Evolutionary conservation across 2,797 vertebrate genomes (phyloP), one percentile per base, ranked within the genome.

Genomic region (Gymnothorax javanicus): DNA sequence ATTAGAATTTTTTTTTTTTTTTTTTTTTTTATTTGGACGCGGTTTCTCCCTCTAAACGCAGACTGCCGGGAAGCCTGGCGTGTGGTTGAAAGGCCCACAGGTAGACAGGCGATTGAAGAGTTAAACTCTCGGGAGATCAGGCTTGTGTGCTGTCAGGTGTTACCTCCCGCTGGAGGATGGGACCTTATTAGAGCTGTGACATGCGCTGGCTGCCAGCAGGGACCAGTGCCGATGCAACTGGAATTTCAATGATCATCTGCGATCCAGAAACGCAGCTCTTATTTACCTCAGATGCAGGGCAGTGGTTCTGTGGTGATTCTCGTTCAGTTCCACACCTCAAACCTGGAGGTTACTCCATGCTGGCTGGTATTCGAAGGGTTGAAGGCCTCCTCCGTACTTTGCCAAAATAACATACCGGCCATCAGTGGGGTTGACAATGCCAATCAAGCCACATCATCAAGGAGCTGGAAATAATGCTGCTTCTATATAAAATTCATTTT

Each of bases 241-340:
- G 54, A 84, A 87, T 87, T 77, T 84, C 83, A 87, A 87, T 84
- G 82, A 84, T 82, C 33, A 82, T 56, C 83, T 87, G 86, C 84
- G 86, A 84, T 82, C 82, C 52, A 56, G 67, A 57, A 82, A 33
- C 27, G 82, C 43, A 60, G 23, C 54, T 84, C 17, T n/a, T 84
- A 57, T 81, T 81, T 81, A 81, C 77, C 20, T 54, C 7, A 56
- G 23, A 56, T 56, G 50, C 20, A n/a, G 52, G 27, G 77, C 50
- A 56, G 77, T 17, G 3, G 75, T 20, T 23, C 77, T 56, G 77
- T 56, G 52, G 17, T 12, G 50, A 23, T n/a, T 17, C 77, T 54
- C 50, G n/a, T 54, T 56, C 17, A 17, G 52, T 7, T 54, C 33
- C 33, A 43, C 1, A 43, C 33, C 50, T 56, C 77, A 52, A 12